These are phyloP conservation scores for Leucoma salicis DNA, from an alignment of 2,888 invertebrate species.

Conservation along the genomic window DNA sequence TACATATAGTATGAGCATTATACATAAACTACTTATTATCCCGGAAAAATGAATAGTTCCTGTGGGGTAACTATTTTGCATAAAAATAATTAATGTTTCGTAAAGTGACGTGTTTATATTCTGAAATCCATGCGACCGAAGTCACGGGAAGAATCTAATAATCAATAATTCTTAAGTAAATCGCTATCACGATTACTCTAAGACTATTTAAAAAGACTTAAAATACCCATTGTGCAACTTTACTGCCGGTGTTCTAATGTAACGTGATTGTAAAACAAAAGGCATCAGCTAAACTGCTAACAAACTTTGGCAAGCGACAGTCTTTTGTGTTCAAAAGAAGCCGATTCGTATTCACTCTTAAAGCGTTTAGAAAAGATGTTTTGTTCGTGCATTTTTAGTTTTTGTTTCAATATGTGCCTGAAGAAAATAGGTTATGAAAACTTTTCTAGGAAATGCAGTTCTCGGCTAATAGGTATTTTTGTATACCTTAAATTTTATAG, in stretches of 20 bases:
- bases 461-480: no score
- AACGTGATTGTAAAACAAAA: constrained; percentile 70
- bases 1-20: no score
- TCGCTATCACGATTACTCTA: constrained; percentile 46
- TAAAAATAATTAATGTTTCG: no score
- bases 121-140: no score
- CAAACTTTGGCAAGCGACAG: constrained; percentile 59
- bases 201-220: constrained; percentile 61
- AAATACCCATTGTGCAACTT: constrained; percentile 52
- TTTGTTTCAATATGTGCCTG: constrained; percentile 13
- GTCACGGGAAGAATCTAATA: no score
- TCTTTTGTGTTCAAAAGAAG: constrained; percentile 65
- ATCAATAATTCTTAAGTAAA: no score
- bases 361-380: constrained; percentile 29
- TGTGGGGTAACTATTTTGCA: no score
- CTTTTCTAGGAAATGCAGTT: no score
- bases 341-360: constrained; percentile 45
- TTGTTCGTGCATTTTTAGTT: constrained; percentile 18
- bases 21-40: no score
- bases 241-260: constrained; percentile 51
- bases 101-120: no score
- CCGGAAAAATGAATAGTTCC: no score
- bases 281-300: constrained; percentile 45
- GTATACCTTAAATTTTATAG: no score
- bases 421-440: constrained; percentile 4